phyloP scores from a whole-genome alignment of 2,797 vertebrate genomes.

The Graptemys geographica region DNA sequence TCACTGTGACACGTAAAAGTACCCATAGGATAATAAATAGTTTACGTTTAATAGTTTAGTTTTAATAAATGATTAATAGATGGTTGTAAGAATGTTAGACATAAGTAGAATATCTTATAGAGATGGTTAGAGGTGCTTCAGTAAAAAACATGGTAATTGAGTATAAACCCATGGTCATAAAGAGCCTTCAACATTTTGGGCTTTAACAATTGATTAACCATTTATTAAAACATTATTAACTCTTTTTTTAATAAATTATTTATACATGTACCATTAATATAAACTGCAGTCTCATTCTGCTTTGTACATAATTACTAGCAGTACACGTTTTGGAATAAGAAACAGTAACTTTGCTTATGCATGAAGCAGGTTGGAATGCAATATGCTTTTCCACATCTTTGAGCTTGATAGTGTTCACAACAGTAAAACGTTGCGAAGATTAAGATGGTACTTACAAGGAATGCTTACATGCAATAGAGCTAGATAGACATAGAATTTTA shows the following conservation, averaged over 20 bases:
- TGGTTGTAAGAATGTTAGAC: background rate
- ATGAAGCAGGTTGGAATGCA: background rate
- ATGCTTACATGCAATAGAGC: background rate
- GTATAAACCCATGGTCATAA: background rate
- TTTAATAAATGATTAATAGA: background rate
- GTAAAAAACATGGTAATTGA: background rate
- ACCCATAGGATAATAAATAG: background rate
- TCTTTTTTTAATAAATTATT: background rate
- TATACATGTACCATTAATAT: background rate
- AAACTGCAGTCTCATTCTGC: background rate
- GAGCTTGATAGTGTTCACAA: background rate
- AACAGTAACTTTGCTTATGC: background rate
- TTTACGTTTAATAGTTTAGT: background rate
- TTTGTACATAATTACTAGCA: background rate
- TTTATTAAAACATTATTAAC: conserved; percentile 2
- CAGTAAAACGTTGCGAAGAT: background rate
- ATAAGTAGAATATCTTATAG: background rate
- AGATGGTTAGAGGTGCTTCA: background rate
- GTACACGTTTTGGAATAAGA: background rate
- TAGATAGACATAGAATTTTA: background rate
- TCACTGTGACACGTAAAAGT: background rate
- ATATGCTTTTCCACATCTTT: background rate
- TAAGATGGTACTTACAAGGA: background rate
- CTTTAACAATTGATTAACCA: background rate
- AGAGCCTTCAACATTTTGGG: background rate